These are phyloP conservation scores for Barypeithes pellucidus DNA, from an alignment of 2,888 invertebrate species.

Conservation along the genomic window DNA sequence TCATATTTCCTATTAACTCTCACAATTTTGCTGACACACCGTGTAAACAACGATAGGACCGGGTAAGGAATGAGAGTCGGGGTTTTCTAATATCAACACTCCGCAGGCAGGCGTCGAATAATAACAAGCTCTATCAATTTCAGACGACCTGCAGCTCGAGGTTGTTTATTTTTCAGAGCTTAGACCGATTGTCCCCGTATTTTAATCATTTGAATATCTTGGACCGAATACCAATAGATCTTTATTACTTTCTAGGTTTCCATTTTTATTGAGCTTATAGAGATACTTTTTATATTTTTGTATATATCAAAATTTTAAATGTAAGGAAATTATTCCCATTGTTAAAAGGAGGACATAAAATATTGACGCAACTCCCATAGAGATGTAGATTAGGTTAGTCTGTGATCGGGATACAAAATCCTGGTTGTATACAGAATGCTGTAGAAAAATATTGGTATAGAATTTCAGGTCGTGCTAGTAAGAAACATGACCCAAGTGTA, in stretches of 20 bases:
- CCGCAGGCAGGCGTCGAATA: constrained; percentile 36
- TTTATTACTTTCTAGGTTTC: constrained; percentile 2
- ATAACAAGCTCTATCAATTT: constrained; percentile 32
- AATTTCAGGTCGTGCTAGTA: too few species aligned
- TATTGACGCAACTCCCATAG: too few species aligned
- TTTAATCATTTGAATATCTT: constrained; percentile 28
- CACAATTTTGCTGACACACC: constrained; percentile 32
- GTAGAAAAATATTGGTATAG: too few species aligned
- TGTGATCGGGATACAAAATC: too few species aligned
- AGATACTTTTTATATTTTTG: neutral
- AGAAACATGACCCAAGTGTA: too few species aligned
- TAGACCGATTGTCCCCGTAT: constrained; percentile 26
- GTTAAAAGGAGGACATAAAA: too few species aligned
- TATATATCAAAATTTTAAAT: too few species aligned
- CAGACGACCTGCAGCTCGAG: constrained; percentile 26
- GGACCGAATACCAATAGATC: constrained; percentile 21
- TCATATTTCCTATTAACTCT: constrained; percentile 14
- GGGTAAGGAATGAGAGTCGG: constrained; percentile 29
- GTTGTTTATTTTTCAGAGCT: constrained; percentile 29
- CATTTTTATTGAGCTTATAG: neutral
- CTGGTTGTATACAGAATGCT: too few species aligned
- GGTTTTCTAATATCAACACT: constrained; percentile 38
- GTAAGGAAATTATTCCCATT: too few species aligned
- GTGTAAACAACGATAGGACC: constrained; percentile 28
- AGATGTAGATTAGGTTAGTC: too few species aligned